phyloP scores from a whole-genome alignment of 2,113 vertebrate species.

The Antennarius striatus region DNA sequence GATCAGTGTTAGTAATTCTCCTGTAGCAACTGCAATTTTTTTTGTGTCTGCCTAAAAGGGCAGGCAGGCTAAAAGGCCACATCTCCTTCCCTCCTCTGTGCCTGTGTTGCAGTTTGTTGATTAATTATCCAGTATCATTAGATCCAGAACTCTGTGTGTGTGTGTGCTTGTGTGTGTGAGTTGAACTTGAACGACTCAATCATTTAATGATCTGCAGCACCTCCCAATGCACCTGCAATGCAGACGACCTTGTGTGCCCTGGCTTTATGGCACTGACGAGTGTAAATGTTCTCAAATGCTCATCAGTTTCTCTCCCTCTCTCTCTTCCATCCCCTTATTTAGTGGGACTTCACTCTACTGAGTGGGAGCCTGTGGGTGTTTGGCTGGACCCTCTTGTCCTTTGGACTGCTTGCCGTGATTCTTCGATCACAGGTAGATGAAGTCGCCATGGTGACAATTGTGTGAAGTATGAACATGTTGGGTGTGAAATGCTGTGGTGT shows the following conservation, averaged over 20 bases:
- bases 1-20: slow-evolving; percentile 25
- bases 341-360: slow-evolving; percentile 84
- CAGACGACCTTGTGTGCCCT: slow-evolving; percentile 37
- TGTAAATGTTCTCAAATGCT: slow-evolving; percentile 36
- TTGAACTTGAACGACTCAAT: slow-evolving; percentile 36
- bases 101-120: slow-evolving; percentile 31
- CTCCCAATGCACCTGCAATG: slow-evolving; percentile 39
- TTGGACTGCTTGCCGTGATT: slow-evolving; percentile 77
- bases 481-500: slow-evolving; percentile 18
- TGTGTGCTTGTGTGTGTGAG: slow-evolving; percentile 21
- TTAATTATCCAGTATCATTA: slow-evolving; percentile 45
- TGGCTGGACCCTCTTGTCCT: slow-evolving; percentile 70
- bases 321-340: too few relatives aligned
- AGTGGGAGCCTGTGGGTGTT: slow-evolving; percentile 72
- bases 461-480: slow-evolving; percentile 13
- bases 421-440: slow-evolving; percentile 76
- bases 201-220: slow-evolving; percentile 21
- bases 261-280: slow-evolving; percentile 32
- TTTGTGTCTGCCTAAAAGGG: slow-evolving; percentile 49
- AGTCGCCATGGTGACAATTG: slow-evolving; percentile 14
- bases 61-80: slow-evolving; percentile 38
- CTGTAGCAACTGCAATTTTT: slow-evolving; percentile 29
- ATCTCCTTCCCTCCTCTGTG: slow-evolving; percentile 2
- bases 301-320: slow-evolving; percentile 31
- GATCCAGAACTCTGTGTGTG: slow-evolving; percentile 20